Evolutionary conservation across 1,140 invertebrate genomes (phyloP).

Genomic region (Drosophila mayri): DNA sequence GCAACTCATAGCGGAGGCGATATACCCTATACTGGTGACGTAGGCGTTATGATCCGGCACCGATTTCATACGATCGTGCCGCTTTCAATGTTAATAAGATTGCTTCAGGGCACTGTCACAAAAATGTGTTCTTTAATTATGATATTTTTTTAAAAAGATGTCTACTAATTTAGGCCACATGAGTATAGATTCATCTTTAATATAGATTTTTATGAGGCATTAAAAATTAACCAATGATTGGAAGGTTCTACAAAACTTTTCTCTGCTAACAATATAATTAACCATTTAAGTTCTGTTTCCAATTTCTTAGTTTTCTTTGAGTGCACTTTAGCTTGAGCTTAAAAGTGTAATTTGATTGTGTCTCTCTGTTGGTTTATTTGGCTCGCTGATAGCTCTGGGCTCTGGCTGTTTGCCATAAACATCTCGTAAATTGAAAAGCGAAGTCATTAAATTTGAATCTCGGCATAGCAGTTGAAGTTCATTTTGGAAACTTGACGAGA

Average conservation of each 20-base stretch:
- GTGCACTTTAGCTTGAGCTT: conserved; percentile 9
- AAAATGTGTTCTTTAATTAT: not conserved
- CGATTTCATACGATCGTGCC: conserved; percentile 41
- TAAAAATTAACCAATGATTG: too few relatives aligned
- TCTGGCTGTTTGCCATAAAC: conserved; percentile 56
- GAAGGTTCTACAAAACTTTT: too few relatives aligned
- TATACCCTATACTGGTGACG: conserved; percentile 19
- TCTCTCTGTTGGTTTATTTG: conserved; percentile 43
- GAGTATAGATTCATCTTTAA: not conserved
- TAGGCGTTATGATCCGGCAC: conserved; percentile 44
- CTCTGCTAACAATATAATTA: too few relatives aligned
- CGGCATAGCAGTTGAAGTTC: conserved; percentile 47
- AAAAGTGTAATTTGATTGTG: conserved; percentile 53
- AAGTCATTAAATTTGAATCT: conserved; percentile 65
- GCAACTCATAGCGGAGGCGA: conserved; percentile 19
- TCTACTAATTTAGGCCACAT: not conserved
- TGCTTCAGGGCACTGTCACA: conserved; percentile 9
- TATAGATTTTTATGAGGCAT: not conserved
- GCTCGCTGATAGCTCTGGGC: conserved; percentile 34
- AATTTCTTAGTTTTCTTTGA: not conserved
- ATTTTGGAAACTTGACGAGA: conserved; percentile 56
- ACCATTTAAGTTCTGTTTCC: too few relatives aligned
- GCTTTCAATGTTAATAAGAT: conserved; percentile 32
- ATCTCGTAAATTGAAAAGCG: conserved; percentile 67
- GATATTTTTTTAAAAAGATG: not conserved